Percentiles rank a stretch among this genome's conserved stretches.
Evolutionary conservation across 2,113 vertebrate species (phyloP).

Genomic region (Halichoerus grypus): DNA sequence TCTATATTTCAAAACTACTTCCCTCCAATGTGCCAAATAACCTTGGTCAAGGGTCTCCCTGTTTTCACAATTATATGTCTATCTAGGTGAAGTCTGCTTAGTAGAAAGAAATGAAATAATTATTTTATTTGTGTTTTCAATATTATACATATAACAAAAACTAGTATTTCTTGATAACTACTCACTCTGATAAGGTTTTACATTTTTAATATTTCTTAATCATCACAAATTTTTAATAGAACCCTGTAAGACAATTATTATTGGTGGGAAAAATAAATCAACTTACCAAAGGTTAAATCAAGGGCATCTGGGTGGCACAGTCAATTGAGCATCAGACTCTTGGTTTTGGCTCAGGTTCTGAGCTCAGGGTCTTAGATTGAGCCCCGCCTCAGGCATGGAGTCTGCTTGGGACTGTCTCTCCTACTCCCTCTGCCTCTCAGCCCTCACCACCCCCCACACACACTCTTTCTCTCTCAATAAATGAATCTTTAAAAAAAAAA

Average conservation of each 20-base stretch:
- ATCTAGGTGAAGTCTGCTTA: not conserved
- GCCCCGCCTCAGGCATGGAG: not conserved
- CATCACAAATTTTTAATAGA: not conserved
- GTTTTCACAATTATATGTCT: not conserved
- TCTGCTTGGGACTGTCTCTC: not conserved
- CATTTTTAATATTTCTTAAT: not conserved
- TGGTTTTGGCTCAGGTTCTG: not conserved
- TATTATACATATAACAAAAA: not conserved
- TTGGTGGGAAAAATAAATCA: not conserved
- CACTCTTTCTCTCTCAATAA: not conserved
- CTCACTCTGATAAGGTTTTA: not conserved
- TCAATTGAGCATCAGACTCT: not conserved
- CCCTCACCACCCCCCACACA: too few species aligned
- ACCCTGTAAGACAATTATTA: not conserved
- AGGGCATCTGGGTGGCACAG: not conserved
- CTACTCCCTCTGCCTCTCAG: not conserved
- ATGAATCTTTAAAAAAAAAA: not conserved
- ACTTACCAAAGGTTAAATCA: not conserved
- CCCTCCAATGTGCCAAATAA: not conserved
- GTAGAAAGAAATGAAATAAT: not conserved
- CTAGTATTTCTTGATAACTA: not conserved
- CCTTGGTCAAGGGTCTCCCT: not conserved
- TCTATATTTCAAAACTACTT: not conserved
- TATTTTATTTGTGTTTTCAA: not conserved
- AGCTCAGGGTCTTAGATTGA: not conserved